Percentiles rank a stretch among this genome's conserved stretches.
Conservation (phyloP, 35 echinoderm and acorn worm species). For the Antedon bifida region DNA sequence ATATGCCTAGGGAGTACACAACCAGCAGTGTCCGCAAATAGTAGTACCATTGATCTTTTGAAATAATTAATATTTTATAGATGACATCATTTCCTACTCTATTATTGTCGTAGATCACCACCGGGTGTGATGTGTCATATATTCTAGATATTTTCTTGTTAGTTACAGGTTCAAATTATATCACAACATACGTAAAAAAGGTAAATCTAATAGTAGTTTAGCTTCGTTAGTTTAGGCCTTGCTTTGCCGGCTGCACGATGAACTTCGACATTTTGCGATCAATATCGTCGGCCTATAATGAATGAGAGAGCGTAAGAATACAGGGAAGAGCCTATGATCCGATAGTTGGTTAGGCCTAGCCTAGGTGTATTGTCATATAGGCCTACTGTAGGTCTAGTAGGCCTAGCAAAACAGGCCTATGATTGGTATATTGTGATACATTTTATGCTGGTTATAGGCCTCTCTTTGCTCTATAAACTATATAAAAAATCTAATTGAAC, state of each 20-base stretch:
- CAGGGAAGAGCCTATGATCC: too few species aligned
- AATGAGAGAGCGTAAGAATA: too few species aligned
- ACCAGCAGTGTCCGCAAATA: too few species aligned
- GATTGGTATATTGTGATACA: not conserved
- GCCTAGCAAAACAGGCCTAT: not conserved
- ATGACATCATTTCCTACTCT: not conserved
- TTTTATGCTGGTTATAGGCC: too few species aligned
- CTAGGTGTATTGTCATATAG: not conserved
- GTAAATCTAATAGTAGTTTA: not conserved
- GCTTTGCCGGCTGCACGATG: too few species aligned
- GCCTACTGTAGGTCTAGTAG: not conserved
- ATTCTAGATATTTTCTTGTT: not conserved
- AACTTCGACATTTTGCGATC: too few species aligned
- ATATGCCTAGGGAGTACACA: too few species aligned
- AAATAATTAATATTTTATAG: not conserved
- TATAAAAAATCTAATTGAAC: too few species aligned
- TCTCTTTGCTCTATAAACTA: too few species aligned
- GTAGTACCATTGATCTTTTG: not conserved
- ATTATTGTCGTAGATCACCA: not conserved
- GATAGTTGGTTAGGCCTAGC: not conserved
- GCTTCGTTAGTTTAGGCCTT: too few species aligned
- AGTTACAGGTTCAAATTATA: not conserved
- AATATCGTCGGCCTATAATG: too few species aligned
- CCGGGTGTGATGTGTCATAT: not conserved
- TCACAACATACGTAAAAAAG: not conserved